Conservation (phyloP, 2,888 invertebrate species). For the Aspidapion aeneum region DNA sequence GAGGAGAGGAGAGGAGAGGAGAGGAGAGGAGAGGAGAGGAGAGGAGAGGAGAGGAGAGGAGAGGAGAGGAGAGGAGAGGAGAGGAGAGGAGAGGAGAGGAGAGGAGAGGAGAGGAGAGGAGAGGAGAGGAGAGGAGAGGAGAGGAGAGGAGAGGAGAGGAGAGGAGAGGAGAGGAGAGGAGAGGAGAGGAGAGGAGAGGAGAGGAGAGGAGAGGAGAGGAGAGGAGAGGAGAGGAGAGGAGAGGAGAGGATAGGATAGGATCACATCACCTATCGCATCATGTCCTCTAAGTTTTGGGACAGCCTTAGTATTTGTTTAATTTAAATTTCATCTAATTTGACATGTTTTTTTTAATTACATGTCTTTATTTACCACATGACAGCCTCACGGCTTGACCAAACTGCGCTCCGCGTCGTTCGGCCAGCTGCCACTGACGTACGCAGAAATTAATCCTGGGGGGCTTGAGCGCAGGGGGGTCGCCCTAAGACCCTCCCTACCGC, state of each 20-base stretch:
- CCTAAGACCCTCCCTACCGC: no score
- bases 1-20: conserved; percentile 3
- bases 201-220: conserved; percentile 1
- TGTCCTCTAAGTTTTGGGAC: no score
- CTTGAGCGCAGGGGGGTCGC: no score
- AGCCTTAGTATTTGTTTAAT: no score
- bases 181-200: conserved; percentile 1
- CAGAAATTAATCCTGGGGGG: no score
- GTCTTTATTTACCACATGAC: no score
- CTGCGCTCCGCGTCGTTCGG: no score
- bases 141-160: conserved; percentile 3
- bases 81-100: conserved; percentile 3
- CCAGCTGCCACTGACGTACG: no score
- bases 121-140: conserved; percentile 3
- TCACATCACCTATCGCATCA: no score
- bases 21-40: conserved; percentile 3
- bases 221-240: conserved; percentile 3
- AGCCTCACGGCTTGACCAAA: no score
- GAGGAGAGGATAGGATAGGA: conserved; percentile 1
- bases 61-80: conserved; percentile 3
- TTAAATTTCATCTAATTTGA: no score
- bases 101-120: conserved; percentile 3
- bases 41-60: conserved; percentile 3
- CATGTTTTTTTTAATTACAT: no score
- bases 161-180: conserved; percentile 1